Conservation (phyloP, 2,113 vertebrate genomes). For the Callithrix jacchus region DNA sequence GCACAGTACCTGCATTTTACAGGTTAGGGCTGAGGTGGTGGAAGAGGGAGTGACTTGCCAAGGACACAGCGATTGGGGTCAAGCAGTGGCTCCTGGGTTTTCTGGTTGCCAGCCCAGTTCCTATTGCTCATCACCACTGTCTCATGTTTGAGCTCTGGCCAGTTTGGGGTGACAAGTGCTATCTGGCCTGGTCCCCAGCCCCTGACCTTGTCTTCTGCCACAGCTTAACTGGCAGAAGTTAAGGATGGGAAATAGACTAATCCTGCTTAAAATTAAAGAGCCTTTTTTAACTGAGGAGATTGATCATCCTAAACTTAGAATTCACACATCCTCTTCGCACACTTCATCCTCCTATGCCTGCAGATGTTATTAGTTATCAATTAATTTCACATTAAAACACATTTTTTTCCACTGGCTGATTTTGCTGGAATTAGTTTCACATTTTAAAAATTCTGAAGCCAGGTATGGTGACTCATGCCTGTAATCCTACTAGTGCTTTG, state of each 20-base stretch:
- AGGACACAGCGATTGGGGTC: background rate
- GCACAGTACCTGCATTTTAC: background rate
- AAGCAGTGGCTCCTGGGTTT: background rate
- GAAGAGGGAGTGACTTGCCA: background rate
- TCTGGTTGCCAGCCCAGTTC: background rate
- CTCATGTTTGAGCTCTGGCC: background rate
- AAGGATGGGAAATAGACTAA: background rate
- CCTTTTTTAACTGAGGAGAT: background rate
- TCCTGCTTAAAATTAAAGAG: background rate
- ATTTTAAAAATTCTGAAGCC: background rate
- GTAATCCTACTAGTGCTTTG: background rate
- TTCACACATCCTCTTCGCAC: background rate
- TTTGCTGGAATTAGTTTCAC: too few species aligned
- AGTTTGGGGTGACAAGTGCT: background rate
- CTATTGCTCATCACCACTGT: background rate
- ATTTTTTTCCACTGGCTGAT: background rate
- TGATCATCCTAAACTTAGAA: background rate
- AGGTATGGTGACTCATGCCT: background rate
- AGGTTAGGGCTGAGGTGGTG: background rate
- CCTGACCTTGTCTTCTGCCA: background rate
- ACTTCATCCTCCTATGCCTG: background rate
- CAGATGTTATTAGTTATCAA: background rate
- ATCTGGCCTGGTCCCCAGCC: background rate
- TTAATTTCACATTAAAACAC: constrained; percentile 26
- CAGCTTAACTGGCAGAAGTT: background rate